A percentile compares a stretch with the other conserved stretches of the same genome.
These are phyloP conservation scores for Misgurnus anguillicaudatus DNA, from an alignment of 2,113 vertebrate genomes.

Conservation along the genomic window DNA sequence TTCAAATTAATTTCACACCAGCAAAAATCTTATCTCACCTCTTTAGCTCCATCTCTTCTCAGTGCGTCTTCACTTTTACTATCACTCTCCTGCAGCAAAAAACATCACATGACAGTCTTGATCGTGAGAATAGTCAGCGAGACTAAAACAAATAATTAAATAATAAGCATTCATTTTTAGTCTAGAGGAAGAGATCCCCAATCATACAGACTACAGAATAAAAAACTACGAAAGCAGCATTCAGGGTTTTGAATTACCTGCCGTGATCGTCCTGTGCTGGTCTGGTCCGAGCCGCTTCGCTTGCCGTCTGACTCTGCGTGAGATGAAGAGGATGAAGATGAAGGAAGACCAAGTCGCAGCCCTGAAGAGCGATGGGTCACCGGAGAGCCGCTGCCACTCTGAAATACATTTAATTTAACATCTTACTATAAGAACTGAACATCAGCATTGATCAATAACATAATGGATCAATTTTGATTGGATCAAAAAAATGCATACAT, in stretches of 20 bases:
- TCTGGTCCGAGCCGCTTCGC: conserved; percentile 41
- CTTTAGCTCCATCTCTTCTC: conserved; percentile 51
- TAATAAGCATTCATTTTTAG: background rate
- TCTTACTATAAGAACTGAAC: no score
- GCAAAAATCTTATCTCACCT: conserved; percentile 35
- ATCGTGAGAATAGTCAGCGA: background rate
- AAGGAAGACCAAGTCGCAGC: conserved; percentile 41
- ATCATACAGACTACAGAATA: conserved; percentile 7
- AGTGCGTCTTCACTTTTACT: conserved; percentile 48
- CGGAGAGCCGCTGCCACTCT: conserved; percentile 47
- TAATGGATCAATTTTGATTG: no score
- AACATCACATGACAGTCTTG: conserved; percentile 14
- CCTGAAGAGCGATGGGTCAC: conserved; percentile 40
- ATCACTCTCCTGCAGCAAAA: conserved; percentile 46
- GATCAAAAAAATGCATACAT: no score
- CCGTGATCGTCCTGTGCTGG: conserved; percentile 30
- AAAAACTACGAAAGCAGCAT: background rate
- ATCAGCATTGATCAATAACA: no score
- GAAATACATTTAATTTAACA: no score
- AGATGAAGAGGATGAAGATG: conserved; percentile 36
- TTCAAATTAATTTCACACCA: background rate
- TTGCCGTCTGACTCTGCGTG: conserved; percentile 44
- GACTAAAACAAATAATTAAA: no score
- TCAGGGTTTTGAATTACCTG: conserved; percentile 23
- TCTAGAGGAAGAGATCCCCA: background rate